Percentiles rank a stretch among this genome's conserved stretches.
These are phyloP conservation scores for Florisuga fusca DNA, from an alignment of 2,797 vertebrate species.

Conservation along the genomic window DNA sequence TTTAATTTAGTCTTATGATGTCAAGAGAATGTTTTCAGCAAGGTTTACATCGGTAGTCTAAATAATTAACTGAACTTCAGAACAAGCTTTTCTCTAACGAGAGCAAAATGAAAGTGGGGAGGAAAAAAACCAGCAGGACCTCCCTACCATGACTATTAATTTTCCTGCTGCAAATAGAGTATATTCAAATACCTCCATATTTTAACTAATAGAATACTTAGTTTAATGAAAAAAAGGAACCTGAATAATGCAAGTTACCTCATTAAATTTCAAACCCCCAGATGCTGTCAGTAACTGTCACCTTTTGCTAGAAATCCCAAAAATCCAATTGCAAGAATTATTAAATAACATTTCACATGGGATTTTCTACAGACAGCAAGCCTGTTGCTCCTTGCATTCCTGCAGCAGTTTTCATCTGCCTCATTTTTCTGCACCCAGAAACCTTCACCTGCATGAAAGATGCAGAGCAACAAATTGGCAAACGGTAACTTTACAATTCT, in stretches of 20 bases:
- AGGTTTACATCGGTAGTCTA: neutral
- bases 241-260: conserved; percentile 66
- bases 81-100: neutral
- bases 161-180: neutral
- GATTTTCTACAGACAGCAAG: neutral
- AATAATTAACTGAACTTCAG: conserved; percentile 20
- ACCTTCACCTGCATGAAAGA: neutral
- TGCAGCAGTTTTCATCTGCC: neutral
- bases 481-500: neutral
- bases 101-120: neutral
- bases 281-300: neutral
- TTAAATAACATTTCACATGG: neutral
- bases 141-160: neutral
- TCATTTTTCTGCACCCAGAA: neutral
- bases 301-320: neutral
- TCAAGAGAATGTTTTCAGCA: conserved; percentile 12
- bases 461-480: neutral
- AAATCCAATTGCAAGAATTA: neutral
- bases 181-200: neutral
- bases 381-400: neutral
- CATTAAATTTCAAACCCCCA: conserved; percentile 69
- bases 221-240: conserved; percentile 68
- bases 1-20: neutral
- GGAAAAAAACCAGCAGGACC: neutral
- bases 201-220: conserved; percentile 75